Base-by-base conservation (phyloP, 2,113 vertebrate genomes). In the Marmota monax region DNA sequence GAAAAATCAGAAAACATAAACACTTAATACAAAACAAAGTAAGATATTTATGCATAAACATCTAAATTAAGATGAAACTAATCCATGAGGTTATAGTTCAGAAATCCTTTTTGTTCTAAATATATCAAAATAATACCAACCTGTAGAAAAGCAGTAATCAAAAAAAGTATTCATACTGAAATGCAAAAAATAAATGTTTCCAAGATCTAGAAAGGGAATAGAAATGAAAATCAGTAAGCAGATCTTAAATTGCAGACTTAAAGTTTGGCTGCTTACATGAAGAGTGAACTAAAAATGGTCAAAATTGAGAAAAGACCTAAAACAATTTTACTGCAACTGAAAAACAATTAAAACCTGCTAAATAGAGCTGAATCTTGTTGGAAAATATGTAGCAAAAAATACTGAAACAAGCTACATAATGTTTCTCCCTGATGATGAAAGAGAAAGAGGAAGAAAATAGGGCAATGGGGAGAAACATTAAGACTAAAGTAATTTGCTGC, bases 141-240 rank as follows among this genome's bases (percentile, higher is more conserved):
- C 7, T 72, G 20, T 63, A 53, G 25, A 45, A 88, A 84, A 51
- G 27, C 88, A 14, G 76, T 3, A 48, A 48, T 2, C 8, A 61
- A 63, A 82, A 82, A 77, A 77, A 70, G 34, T 42, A 42, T 93
- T 85, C 7, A 90, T 8, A 77, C 32, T 85, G 27, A 89, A 45
- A 85, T 63, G n/a, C 5, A 84, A 96, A 93, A 0, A 96, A 65
- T 42, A 84, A 84, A 78, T 12, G 16, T 56, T 90, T 73, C 42
- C 3, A 89, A 53, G 48, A 84, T 29, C 14, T 53, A 88, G 17
- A 78, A 22, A 91, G 72, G 63, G 67, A 53, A 29, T 3, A 70
- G 22, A 45, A 53, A 83, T 85, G 73, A n/a, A 90, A 90, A 79
- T 96, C 34, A 45, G 22, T n/a, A 12, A 82, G 45, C 48, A 45